Evolutionary conservation across 2,113 vertebrate species (phyloP), one percentile per base, ranked within the genome.

Genomic region (Plotosus lineatus): DNA sequence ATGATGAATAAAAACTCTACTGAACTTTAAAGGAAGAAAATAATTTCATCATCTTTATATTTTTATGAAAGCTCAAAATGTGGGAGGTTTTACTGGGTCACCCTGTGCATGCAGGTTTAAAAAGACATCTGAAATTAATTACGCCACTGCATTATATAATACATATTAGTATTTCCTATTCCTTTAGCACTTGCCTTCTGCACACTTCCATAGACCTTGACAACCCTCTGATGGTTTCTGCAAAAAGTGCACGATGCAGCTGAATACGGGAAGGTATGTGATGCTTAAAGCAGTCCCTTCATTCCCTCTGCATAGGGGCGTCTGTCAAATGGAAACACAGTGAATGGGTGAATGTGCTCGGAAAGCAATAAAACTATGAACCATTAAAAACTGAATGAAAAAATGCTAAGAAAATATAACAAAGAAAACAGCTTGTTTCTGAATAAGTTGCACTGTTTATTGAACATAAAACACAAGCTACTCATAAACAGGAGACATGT

Each of bases 181-280:
- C 17, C 26, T 15, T 50, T 6, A 56, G 8, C 8, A 2, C 4
- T 11, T 10, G 2, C 6, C n/a, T 58, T 55, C 50, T 56, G 73
- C 19, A 75, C 6, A 28, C 6, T 19, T 55, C 11, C 15, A 80
- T 46, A 69, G 51, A 3, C 23, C n/a, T 19, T 53, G 60, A 33
- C 78, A 80, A 65, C 73, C 65, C 17, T 61, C 78, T 80, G 71
- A 53, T 84, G 83, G 65, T 48, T 51, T 2, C 21, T 21, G 28
- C 0, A 2, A 4, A 46, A 42, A 55, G 31, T 44, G 50, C 19
- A 46, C 8, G 7, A 1, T 5, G 21, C 31, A 65, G 42, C 42
- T 77, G 58, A 36, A 26, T 51, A 23, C 15, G 4, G 40, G 5
- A 58, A 46, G 0, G 17, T 15, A 33, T 23, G 7, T 1, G 17